Evolutionary conservation across 2,888 invertebrate species (phyloP).

Genomic region (Eugnorisma glareosa): DNA sequence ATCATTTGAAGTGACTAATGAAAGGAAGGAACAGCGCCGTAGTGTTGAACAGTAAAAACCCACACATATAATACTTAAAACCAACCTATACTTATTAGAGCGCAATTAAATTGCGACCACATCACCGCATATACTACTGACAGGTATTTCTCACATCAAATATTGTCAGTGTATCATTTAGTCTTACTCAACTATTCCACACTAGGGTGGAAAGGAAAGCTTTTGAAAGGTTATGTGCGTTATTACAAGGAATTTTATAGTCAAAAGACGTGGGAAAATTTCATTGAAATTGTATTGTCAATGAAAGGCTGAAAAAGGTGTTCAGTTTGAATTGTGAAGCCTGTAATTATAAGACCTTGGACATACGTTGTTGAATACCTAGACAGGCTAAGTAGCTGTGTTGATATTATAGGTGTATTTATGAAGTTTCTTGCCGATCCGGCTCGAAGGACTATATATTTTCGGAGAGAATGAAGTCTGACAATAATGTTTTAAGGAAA

Average conservation of each 20-base stretch:
- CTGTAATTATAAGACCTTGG: conserved; percentile 19
- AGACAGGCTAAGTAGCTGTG: background rate
- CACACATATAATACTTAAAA: background rate
- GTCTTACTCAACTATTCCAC: conserved; percentile 34
- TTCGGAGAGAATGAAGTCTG: rapidly evolving
- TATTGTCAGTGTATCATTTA: conserved; percentile 44
- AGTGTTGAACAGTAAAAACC: background rate
- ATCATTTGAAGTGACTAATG: background rate
- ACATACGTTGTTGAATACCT: background rate
- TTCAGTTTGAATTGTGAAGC: background rate
- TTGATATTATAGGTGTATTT: background rate
- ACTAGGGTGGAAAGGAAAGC: conserved; percentile 14
- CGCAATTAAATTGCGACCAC: background rate
- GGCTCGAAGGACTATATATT: background rate
- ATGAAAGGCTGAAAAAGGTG: conserved; percentile 41
- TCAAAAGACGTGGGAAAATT: conserved; percentile 43
- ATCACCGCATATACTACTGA: background rate
- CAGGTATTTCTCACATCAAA: conserved; percentile 42
- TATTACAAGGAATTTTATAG: conserved; percentile 68
- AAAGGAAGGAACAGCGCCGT: background rate
- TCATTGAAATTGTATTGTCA: background rate
- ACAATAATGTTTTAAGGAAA: background rate
- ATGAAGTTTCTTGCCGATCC: background rate
- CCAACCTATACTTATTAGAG: background rate
- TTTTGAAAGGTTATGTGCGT: conserved; percentile 62